A percentile compares a stretch with the other conserved stretches of the same genome.
These are phyloP conservation scores for Calosoma granatense DNA, from an alignment of 1,140 invertebrate species.

Conservation along the genomic window DNA sequence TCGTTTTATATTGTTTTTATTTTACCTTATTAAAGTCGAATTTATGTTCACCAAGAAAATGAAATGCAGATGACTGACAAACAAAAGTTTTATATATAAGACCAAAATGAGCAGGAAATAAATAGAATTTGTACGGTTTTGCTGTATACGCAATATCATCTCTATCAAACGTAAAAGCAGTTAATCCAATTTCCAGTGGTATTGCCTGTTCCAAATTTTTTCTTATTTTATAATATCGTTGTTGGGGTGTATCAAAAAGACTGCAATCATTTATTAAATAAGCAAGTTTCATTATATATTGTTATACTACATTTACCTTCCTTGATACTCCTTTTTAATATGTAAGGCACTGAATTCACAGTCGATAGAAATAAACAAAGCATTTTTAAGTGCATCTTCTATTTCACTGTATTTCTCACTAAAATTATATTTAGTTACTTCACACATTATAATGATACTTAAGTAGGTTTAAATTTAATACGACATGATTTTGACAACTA, in stretches of 20 bases:
- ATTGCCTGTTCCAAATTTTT: slow-evolving; percentile 45
- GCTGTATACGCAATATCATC: slow-evolving; percentile 45
- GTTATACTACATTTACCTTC: slow-evolving; percentile 18
- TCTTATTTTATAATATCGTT: slow-evolving; percentile 50
- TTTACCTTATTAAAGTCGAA: slow-evolving; percentile 72
- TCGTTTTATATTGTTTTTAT: slow-evolving; percentile 16
- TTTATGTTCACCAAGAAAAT: slow-evolving; percentile 51
- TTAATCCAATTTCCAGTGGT: slow-evolving; percentile 52
- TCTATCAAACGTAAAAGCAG: slow-evolving; percentile 45
- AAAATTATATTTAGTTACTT: slow-evolving; percentile 26
- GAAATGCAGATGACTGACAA: slow-evolving; percentile 49
- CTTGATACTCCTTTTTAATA: slow-evolving; percentile 21
- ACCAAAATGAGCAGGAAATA: slow-evolving; percentile 52
- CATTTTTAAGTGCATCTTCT: slow-evolving; percentile 19
- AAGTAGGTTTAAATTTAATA: not conserved
- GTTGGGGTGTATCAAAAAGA: slow-evolving; percentile 54
- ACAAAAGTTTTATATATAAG: slow-evolving; percentile 46
- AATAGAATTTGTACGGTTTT: slow-evolving; percentile 53
- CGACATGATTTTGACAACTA: not conserved
- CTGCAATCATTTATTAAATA: too few relatives aligned
- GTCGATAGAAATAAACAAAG: slow-evolving; percentile 27
- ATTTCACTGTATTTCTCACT: slow-evolving; percentile 21
- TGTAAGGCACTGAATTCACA: slow-evolving; percentile 29
- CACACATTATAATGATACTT: slow-evolving; percentile 22
- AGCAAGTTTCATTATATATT: slow-evolving; percentile 14